A percentile compares a stretch with the other conserved stretches of the same genome.
Conservation (phyloP, 2,888 invertebrate genomes). For the Drosophila fungiperda region DNA sequence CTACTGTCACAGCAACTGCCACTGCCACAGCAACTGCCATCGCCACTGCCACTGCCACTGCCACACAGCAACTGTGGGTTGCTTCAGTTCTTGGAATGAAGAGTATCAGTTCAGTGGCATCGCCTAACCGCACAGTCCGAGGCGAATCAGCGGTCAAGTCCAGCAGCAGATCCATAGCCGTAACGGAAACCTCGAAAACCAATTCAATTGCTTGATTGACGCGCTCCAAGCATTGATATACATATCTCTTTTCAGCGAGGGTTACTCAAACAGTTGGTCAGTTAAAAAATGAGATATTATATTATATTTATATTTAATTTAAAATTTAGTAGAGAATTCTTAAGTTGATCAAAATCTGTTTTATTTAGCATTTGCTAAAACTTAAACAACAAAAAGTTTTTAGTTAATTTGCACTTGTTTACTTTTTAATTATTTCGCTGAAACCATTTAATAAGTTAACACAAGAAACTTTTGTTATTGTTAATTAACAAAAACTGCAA, state of each 20-base stretch:
- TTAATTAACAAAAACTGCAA: background rate
- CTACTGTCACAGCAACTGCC: background rate
- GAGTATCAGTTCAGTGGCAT: constrained; percentile 31
- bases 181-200: constrained; percentile 65
- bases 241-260: constrained; percentile 22
- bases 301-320: no score
- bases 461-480: background rate
- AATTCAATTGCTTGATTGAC: constrained; percentile 67
- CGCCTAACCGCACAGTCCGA: constrained; percentile 38
- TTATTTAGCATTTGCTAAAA: background rate
- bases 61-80: constrained; percentile 14
- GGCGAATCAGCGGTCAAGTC: constrained; percentile 34
- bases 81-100: background rate
- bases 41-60: background rate
- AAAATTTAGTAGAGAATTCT: background rate
- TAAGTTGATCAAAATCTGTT: background rate
- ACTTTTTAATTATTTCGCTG: background rate
- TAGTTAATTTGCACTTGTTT: background rate
- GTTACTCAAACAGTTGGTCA: background rate
- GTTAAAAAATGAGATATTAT: background rate
- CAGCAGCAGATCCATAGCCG: constrained; percentile 27
- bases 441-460: background rate
- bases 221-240: constrained; percentile 24
- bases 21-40: background rate
- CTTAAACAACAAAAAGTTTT: background rate